Percentiles rank a stretch among this genome's conserved stretches.
Evolutionary conservation across 2,888 invertebrate genomes (phyloP).

Genomic region (Scotopteryx bipunctaria): DNA sequence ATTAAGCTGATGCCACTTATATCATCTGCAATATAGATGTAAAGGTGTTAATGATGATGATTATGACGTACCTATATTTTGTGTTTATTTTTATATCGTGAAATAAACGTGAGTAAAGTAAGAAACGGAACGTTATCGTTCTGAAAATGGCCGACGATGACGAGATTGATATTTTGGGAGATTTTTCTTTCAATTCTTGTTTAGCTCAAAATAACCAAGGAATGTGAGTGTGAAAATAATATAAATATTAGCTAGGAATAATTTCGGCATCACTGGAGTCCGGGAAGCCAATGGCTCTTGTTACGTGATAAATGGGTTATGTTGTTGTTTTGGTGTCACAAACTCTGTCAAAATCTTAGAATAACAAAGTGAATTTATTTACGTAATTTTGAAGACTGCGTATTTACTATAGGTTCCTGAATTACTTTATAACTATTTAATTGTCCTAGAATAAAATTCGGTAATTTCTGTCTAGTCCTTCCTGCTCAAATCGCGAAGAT

Average conservation of each 20-base stretch:
- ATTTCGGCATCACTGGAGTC: too few relatives aligned
- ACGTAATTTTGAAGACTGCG: too few relatives aligned
- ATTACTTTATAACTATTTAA: slow-evolving; percentile 14
- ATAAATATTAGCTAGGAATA: not conserved
- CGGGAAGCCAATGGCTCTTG: not conserved
- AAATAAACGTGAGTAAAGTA: too few relatives aligned
- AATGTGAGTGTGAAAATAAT: slow-evolving; percentile 73
- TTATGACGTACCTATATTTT: too few relatives aligned
- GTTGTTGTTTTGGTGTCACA: slow-evolving; percentile 45
- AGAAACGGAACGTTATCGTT: not conserved
- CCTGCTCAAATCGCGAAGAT: slow-evolving; percentile 83
- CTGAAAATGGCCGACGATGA: slow-evolving; percentile 87
- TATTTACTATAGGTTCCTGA: too few relatives aligned
- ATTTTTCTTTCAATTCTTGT: slow-evolving; percentile 87
- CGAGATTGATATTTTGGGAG: slow-evolving; percentile 88
- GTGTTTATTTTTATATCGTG: too few relatives aligned
- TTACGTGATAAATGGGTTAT: not conserved
- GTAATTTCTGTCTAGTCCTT: slow-evolving; percentile 56
- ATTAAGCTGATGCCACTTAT: too few relatives aligned
- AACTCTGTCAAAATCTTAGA: slow-evolving; percentile 44
- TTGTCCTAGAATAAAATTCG: not conserved
- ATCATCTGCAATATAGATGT: too few relatives aligned
- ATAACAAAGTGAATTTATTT: slow-evolving; percentile 27
- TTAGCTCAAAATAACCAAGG: slow-evolving; percentile 83
- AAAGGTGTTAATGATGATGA: too few relatives aligned